Evolutionary conservation across 2,113 vertebrate species (phyloP).

Genomic region (Cebus imitator): DNA sequence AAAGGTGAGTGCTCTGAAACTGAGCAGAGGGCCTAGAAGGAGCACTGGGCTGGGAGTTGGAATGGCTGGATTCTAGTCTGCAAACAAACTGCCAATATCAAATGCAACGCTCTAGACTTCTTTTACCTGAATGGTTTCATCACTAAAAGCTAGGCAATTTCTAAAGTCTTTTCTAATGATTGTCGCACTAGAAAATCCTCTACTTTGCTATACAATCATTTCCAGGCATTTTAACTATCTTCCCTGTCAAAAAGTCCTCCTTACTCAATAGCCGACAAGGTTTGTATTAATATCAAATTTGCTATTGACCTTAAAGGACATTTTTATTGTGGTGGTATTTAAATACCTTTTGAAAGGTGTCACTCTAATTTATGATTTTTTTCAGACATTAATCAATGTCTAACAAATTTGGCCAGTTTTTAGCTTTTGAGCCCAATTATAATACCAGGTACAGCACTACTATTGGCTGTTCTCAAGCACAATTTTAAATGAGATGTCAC

Average conservation of each 20-base stretch:
- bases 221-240: background rate
- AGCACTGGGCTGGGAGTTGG: background rate
- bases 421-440: slow-evolving; percentile 68
- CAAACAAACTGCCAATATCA: background rate
- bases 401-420: slow-evolving; percentile 69
- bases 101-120: background rate
- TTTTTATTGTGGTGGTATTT: slow-evolving; percentile 51
- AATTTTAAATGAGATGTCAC: slow-evolving; percentile 77
- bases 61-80: background rate
- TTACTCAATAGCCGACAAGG: background rate
- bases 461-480: slow-evolving; percentile 71
- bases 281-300: slow-evolving; percentile 28
- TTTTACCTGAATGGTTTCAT: background rate
- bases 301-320: slow-evolving; percentile 35
- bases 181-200: background rate
- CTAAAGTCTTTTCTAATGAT: background rate
- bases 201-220: background rate
- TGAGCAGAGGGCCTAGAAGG: background rate
- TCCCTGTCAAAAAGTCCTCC: background rate
- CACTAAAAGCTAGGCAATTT: background rate
- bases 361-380: slow-evolving; percentile 53
- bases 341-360: slow-evolving; percentile 59
- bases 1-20: background rate
- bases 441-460: slow-evolving; percentile 70
- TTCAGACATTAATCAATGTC: background rate